phyloP scores from a whole-genome alignment of 2,888 invertebrate genomes.

The Drosophila putrida region DNA sequence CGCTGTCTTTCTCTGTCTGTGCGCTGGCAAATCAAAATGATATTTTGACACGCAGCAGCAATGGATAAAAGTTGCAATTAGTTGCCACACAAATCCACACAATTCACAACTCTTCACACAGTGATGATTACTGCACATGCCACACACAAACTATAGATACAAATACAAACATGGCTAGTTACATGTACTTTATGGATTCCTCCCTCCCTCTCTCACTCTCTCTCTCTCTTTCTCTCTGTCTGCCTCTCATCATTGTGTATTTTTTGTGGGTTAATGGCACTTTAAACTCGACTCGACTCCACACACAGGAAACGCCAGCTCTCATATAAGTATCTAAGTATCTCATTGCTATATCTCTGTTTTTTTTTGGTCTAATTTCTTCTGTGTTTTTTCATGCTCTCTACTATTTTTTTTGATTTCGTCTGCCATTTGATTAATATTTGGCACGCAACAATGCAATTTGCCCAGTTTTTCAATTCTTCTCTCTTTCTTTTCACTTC shows the following conservation, averaged over 20 bases:
- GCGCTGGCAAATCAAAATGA: conserved; percentile 62
- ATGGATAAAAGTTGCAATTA: conserved; percentile 71
- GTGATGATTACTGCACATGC: conserved; percentile 50
- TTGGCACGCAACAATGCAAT: conserved; percentile 79
- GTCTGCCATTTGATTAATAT: conserved; percentile 70
- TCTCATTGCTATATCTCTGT: conserved; percentile 34
- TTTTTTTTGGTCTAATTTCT: conserved; percentile 31
- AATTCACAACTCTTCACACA: conserved; percentile 24
- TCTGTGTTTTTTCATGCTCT: conserved; percentile 5
- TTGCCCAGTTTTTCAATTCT: conserved; percentile 32
- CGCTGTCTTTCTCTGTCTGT: neutral
- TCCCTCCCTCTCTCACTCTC: neutral
- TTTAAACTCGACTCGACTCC: conserved; percentile 67
- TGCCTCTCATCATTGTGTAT: neutral
- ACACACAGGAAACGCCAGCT: conserved; percentile 57
- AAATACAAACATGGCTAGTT: conserved; percentile 27
- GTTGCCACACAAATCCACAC: conserved; percentile 40
- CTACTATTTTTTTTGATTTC: conserved; percentile 29
- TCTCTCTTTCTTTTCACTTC: neutral
- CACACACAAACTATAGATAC: conserved; percentile 32
- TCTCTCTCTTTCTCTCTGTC: neutral
- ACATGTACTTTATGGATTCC: conserved; percentile 31
- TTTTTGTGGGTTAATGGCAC: conserved; percentile 74
- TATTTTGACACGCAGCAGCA: conserved; percentile 76
- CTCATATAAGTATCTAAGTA: conserved; percentile 31